Percentiles rank a stretch among this genome's conserved stretches.
Conservation (phyloP, 1,140 invertebrate species). For the Scaptomyza hsui region DNA sequence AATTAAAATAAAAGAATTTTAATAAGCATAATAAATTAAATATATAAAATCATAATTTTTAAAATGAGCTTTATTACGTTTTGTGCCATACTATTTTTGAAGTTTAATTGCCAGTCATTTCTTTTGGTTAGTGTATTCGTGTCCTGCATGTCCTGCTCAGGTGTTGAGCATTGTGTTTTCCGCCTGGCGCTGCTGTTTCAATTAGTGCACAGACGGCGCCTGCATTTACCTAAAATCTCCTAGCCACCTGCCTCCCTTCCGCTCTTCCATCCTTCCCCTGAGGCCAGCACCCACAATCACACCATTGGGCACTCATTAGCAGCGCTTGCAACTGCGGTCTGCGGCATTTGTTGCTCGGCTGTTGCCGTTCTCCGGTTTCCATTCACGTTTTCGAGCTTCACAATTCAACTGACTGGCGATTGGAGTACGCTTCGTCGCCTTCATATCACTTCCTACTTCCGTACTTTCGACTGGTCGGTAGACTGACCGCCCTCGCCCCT, state of each 20-base stretch:
- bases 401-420: slow-evolving; percentile 18
- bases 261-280: too few relatives aligned
- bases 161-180: slow-evolving; percentile 62
- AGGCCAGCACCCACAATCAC: neutral
- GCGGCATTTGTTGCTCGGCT: slow-evolving; percentile 37
- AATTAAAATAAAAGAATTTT: too few relatives aligned
- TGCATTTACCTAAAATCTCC: slow-evolving; percentile 2
- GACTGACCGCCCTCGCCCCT: neutral
- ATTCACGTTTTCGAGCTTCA: neutral
- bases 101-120: too few relatives aligned
- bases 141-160: slow-evolving; percentile 33
- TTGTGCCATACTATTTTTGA: too few relatives aligned
- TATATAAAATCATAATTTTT: too few relatives aligned
- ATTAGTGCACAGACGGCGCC: slow-evolving; percentile 54
- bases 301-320: slow-evolving; percentile 68
- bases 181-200: slow-evolving; percentile 54
- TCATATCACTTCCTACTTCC: slow-evolving; percentile 4
- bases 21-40: too few relatives aligned
- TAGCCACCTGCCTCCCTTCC: neutral
- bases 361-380: neutral
- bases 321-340: slow-evolving; percentile 70
- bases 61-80: too few relatives aligned
- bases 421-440: slow-evolving; percentile 39
- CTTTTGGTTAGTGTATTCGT: neutral
- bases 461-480: neutral